phyloP scores from a whole-genome alignment of 2,888 invertebrate species.

The Omphaloscelis lunosa region DNA sequence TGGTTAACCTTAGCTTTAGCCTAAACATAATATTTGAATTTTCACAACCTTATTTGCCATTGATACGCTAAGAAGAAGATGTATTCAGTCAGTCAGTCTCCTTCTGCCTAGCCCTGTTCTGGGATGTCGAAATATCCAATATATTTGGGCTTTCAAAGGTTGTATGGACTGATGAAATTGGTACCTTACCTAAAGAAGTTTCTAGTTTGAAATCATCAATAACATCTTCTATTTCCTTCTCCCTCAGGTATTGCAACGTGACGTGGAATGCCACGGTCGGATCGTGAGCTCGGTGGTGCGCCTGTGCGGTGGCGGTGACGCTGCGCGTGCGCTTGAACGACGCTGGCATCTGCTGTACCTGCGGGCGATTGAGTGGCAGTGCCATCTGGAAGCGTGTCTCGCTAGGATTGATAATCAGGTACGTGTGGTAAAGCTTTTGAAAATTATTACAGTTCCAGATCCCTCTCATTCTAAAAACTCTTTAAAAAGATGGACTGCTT shows the following conservation, averaged over 20 bases:
- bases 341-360: constrained; percentile 98
- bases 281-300: constrained; percentile 95
- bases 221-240: constrained; percentile 54
- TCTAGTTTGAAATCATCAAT: constrained; percentile 8
- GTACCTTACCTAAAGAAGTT: neutral
- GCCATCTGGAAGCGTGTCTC: constrained; percentile 95
- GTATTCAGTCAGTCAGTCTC: too few relatives aligned
- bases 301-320: constrained; percentile 93
- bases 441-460: too few relatives aligned
- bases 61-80: too few relatives aligned
- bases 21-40: too few relatives aligned
- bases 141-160: neutral
- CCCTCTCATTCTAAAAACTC: neutral
- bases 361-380: constrained; percentile 97
- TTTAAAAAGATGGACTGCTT: neutral
- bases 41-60: too few relatives aligned
- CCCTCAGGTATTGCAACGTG: constrained; percentile 96
- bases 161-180: neutral
- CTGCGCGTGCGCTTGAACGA: constrained; percentile 94
- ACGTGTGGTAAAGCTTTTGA: neutral
- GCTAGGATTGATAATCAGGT: constrained; percentile 92
- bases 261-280: constrained; percentile 97
- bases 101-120: neutral
- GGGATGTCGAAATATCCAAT: neutral
- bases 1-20: too few relatives aligned